Evolutionary conservation across 2,888 invertebrate genomes (phyloP), one percentile per base, ranked within the genome.

Genomic region (Alviniconcha strummeri): DNA sequence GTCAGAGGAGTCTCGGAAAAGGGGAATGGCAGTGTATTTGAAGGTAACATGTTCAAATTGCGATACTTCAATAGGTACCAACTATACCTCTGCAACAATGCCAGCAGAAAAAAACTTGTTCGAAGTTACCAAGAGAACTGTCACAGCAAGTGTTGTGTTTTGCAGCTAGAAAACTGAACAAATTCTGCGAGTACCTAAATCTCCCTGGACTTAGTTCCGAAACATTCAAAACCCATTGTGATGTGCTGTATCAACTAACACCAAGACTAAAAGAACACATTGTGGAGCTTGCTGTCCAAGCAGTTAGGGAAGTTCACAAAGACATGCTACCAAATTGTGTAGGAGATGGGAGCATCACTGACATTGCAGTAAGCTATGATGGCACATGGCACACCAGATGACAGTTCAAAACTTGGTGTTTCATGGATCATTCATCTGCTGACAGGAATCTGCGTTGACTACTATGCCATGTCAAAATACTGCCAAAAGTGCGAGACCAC

Each of bases 331-430:
- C 72, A 6, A 72, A 52, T 8, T n/a, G n/a, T n/a, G 52, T 72
- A 8, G 7, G 19, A 81, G 76, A 82, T 64, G 76, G 52, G 36
- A 67, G 57, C 17, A 67, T 82, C 9, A 55, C 17, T 15, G 64
- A 82, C 55, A 75, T 82, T 55, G 36, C 36, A 17, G 82, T 82
- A 6, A 67, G 76, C 36, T 82, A 56, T 52, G 82, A 82, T 76
- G 82, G 75, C 0, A 36, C 76, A 52, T 76, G 82, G 76, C 75
- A 56, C 36, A 60, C 56, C 56, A 72, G 81, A n/a, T 76, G 75
- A 15, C 75, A 81, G 72, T 17, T 81, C 81, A 52, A 67, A 74
- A 56, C 19, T 60, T 11, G 81, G 74, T n/a, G 36, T 81, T 7
- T 56, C 74, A 60, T 75, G 72, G 55, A 74, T 60, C 17, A 81